Conservation (phyloP, 2,888 invertebrate species). For the Tachina lurida region DNA sequence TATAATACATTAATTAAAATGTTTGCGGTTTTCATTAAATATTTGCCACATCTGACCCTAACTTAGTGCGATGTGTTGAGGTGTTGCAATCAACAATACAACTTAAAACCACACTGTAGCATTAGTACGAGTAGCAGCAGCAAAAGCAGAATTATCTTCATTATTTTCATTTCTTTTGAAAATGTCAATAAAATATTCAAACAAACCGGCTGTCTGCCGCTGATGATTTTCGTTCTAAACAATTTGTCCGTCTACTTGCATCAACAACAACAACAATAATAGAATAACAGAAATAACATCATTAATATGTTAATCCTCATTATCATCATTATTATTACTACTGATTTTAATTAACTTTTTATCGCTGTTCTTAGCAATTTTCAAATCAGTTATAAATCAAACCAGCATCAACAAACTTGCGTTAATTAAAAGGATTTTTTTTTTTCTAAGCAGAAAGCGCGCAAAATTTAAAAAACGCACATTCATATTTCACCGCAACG, state of each 20-base stretch:
- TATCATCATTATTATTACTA: slow-evolving; percentile 19
- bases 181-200: slow-evolving; percentile 52
- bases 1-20: no score
- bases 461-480: neutral
- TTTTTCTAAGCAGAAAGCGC: neutral
- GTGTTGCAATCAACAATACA: slow-evolving; percentile 38
- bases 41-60: no score
- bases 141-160: slow-evolving; percentile 18
- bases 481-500: neutral
- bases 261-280: slow-evolving; percentile 9
- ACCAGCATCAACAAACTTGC: slow-evolving; percentile 25
- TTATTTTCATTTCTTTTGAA: slow-evolving; percentile 46
- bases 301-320: slow-evolving; percentile 34
- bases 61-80: neutral
- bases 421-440: slow-evolving; percentile 8
- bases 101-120: slow-evolving; percentile 29
- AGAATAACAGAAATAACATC: slow-evolving; percentile 25
- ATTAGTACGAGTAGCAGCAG: neutral
- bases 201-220: neutral
- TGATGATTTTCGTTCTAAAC: slow-evolving; percentile 53
- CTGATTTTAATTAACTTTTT: slow-evolving; percentile 52
- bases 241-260: slow-evolving; percentile 24
- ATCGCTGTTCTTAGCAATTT: slow-evolving; percentile 43
- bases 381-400: slow-evolving; percentile 58
- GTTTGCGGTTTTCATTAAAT: no score